Conservation (phyloP, 1,140 invertebrate species). For the Limonius californicus region DNA sequence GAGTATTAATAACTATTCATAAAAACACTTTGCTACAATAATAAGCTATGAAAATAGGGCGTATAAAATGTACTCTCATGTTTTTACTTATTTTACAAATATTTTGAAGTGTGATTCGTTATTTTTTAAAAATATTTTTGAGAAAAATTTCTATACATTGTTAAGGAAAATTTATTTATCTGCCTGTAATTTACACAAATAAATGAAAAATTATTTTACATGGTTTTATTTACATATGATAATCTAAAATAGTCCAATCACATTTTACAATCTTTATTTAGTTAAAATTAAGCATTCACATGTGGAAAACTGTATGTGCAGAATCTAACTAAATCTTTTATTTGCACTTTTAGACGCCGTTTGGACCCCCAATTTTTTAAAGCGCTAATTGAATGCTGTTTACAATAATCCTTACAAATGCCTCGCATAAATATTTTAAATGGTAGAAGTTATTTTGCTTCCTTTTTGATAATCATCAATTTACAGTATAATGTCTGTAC, state of each 20-base stretch:
- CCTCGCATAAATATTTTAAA: neutral
- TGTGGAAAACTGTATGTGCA: neutral
- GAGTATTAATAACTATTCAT: no score
- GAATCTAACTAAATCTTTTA: no score
- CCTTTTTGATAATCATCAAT: no score
- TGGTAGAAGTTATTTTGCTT: no score
- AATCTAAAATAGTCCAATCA: neutral
- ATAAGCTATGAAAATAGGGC: no score
- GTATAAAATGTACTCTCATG: neutral
- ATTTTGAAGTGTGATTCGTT: no score
- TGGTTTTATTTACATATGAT: neutral
- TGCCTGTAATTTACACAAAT: neutral
- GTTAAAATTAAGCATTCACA: neutral
- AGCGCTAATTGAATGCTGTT: no score
- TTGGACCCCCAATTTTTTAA: no score
- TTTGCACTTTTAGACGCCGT: no score
- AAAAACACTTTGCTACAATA: no score
- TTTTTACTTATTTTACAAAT: neutral
- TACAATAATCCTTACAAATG: no score
- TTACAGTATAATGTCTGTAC: no score
- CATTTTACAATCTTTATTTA: neutral
- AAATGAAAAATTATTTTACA: neutral
- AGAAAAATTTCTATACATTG: neutral
- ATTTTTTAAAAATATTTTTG: neutral
- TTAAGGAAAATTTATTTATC: neutral